Evolutionary conservation across 2,113 vertebrate species (phyloP), one percentile per base, ranked within the genome.

Genomic region (Patagioenas fasciata): DNA sequence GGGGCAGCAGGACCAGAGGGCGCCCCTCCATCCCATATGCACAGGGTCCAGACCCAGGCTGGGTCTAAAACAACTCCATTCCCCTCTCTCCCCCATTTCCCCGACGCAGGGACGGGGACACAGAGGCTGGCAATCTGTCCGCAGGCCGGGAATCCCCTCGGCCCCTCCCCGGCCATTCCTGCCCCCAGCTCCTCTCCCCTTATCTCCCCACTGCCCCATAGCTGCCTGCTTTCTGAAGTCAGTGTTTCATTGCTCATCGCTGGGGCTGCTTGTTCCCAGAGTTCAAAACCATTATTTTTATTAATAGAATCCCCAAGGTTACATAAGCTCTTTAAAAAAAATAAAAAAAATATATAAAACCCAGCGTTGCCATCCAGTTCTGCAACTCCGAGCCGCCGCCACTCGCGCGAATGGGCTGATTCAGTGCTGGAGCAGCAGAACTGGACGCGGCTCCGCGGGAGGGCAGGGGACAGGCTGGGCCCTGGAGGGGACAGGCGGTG

Each of bases 291-390:
- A 95, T 93, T 88, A 88, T 58, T 95, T 93, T 96, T 97, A 97
- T 97, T 97, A 97, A 97, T 97, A 97, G 97, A 97, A 94, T 95
- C 93, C 87, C 87, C 62, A 80, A 88, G 94, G 93, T 97, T 97
- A 97, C 26, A 64, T 97, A 97, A 97, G 81, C 74, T 32, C 47
- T 84, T 88, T 32, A 1, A 58, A 47, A 71, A 79, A 47, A 50
- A 47, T 21, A 66, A 40, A 28, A 66, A 40, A 26, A 48, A 38
- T 44, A 47, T 32, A 54, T 17, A 29, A 34, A 42, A 2, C 9
- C 62, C 62, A 62, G 53, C 0, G 0, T 13, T 75, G 48, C 62
- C 85, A 61, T 62, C 86, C 89, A 60, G 29, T 65, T 71, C 88
- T 24, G 77, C 38, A 40, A 34, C 79, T 61, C 20, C 3, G 80